phyloP scores from a whole-genome alignment of 2,888 invertebrate genomes.

The Tinea semifulvella region DNA sequence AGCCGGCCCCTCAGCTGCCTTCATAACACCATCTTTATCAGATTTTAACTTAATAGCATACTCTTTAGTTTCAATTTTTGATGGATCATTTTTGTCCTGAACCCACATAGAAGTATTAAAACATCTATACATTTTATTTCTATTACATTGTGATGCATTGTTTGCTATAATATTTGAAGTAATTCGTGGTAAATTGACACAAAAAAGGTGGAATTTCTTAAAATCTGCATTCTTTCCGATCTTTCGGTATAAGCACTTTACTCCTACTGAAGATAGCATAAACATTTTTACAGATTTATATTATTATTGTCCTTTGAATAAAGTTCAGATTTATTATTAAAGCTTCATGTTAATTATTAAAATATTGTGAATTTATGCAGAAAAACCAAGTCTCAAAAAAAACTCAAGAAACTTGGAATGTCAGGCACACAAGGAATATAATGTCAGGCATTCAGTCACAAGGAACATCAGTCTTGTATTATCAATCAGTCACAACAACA shows the following conservation, averaged over 20 bases:
- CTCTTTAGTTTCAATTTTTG: conserved; percentile 26
- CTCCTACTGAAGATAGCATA: conserved; percentile 44
- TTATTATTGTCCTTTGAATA: background rate
- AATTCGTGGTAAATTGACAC: background rate
- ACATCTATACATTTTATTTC: background rate
- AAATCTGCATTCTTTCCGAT: conserved; percentile 36
- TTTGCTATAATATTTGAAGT: background rate
- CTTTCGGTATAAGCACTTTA: conserved; percentile 44
- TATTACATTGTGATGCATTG: background rate
- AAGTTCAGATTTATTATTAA: background rate
- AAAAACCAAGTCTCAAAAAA: background rate
- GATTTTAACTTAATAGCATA: conserved; percentile 17
- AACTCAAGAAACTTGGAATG: background rate
- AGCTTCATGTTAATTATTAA: background rate
- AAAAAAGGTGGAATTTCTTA: conserved; percentile 31
- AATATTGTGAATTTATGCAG: background rate
- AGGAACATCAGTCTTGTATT: too few relatives aligned
- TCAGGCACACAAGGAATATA: background rate
- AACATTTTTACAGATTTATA: conserved; percentile 23
- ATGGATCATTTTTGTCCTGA: conserved; percentile 16
- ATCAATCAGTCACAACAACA: too few relatives aligned
- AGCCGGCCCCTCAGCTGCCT: conserved; percentile 24
- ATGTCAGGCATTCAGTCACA: background rate
- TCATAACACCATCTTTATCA: conserved; percentile 23
- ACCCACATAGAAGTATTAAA: conserved; percentile 6